These are phyloP conservation scores for Copsychus sechellarum DNA, from an alignment of 2,113 vertebrate species.

Conservation along the genomic window DNA sequence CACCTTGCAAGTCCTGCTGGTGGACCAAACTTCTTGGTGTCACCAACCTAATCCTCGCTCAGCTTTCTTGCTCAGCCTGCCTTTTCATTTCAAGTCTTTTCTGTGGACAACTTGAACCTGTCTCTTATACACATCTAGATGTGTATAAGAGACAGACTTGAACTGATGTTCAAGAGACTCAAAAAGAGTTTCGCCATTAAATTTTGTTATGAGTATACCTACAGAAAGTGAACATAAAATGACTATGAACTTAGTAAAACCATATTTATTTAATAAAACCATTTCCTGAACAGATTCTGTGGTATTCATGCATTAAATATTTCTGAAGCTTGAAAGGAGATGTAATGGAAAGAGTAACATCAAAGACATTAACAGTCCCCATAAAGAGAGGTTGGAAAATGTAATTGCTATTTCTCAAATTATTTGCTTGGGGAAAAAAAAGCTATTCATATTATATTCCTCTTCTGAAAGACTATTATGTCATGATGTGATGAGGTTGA, in stretches of 20 bases:
- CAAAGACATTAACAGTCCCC: background rate
- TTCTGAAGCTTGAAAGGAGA: background rate
- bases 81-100: background rate
- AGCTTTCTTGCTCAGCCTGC: background rate
- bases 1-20: background rate
- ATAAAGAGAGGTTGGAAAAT: background rate
- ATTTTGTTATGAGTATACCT: background rate
- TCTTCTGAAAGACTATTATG: background rate
- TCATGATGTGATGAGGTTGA: background rate
- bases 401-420: background rate
- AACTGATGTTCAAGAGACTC: background rate
- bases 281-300: background rate
- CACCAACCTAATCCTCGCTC: no score
- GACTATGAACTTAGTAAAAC: background rate
- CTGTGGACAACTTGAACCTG: background rate
- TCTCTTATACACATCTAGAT: no score
- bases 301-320: background rate
- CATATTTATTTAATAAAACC: background rate
- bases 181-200: background rate
- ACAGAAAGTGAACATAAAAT: background rate
- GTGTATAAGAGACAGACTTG: no score
- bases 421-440: background rate
- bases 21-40: background rate
- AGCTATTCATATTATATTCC: background rate
- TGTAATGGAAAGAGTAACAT: background rate